Percentiles rank a stretch among this genome's conserved stretches.
These are phyloP conservation scores for Augochlorella aurata DNA, from an alignment of 2,888 invertebrate species.

Conservation along the genomic window DNA sequence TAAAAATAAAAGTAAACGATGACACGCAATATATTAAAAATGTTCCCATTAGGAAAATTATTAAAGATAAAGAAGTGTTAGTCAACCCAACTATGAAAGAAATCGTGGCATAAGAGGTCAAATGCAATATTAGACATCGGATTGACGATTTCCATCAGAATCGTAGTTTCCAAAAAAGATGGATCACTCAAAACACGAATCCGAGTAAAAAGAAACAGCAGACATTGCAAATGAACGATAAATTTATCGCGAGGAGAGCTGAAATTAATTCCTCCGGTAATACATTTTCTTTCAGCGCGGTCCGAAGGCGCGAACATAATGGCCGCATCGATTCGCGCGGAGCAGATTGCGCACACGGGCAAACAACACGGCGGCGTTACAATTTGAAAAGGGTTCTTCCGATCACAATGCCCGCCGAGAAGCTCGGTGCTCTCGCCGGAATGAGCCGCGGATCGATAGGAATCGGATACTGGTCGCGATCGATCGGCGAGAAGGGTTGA, in stretches of 20 bases:
- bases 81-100: no score
- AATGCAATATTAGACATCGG: no score
- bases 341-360: constrained; percentile 7
- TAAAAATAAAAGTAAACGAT: no score
- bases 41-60: no score
- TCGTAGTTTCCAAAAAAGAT: no score
- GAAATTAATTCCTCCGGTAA: not conserved
- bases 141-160: no score
- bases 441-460: constrained; percentile 1
- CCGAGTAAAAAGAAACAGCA: no score
- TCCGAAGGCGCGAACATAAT: not conserved
- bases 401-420: constrained; percentile 12
- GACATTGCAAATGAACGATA: no score
- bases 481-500: constrained; percentile 10
- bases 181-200: no score
- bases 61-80: no score
- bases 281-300: not conserved
- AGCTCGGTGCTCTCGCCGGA: not conserved
- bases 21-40: no score
- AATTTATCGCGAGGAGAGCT: not conserved
- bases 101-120: no score
- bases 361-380: constrained; percentile 1
- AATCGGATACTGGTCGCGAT: constrained; percentile 16
- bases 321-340: constrained; percentile 2
- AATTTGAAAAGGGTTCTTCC: constrained; percentile 19